phyloP scores from a whole-genome alignment of 2,797 vertebrate species.

The Poeciliopsis turneri region DNA sequence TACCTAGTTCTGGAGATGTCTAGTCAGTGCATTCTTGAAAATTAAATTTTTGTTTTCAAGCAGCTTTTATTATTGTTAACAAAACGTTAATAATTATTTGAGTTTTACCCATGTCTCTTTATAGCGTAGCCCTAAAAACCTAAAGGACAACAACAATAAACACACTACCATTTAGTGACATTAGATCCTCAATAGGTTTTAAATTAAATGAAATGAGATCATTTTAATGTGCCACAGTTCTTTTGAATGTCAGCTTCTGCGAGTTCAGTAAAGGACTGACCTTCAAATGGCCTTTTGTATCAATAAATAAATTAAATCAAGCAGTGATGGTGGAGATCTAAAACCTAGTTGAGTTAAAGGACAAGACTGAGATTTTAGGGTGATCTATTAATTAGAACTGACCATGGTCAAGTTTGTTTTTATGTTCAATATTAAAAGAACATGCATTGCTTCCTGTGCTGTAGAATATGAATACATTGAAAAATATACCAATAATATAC shows the following conservation, averaged over 20 bases:
- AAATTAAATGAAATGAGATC: slow-evolving; percentile 34
- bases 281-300: slow-evolving; percentile 64
- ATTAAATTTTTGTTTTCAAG: neutral
- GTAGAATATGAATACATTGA: neutral
- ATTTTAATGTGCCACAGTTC: slow-evolving; percentile 48
- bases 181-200: slow-evolving; percentile 39
- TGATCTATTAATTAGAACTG: slow-evolving; percentile 40
- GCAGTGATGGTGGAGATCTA: slow-evolving; percentile 48
- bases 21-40: neutral
- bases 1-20: neutral
- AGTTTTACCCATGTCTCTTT: neutral
- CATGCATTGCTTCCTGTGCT: slow-evolving; percentile 3
- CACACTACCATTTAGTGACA: slow-evolving; percentile 10
- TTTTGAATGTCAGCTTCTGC: slow-evolving; percentile 63
- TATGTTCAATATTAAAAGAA: slow-evolving; percentile 30
- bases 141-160: neutral
- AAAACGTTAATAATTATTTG: neutral
- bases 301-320: slow-evolving; percentile 75
- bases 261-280: slow-evolving; percentile 65
- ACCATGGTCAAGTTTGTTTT: slow-evolving; percentile 39
- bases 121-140: neutral
- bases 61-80: neutral
- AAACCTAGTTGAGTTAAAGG: slow-evolving; percentile 64
- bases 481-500: neutral
- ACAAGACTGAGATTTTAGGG: slow-evolving; percentile 39